Conservation (phyloP, 2,797 vertebrate species). For the Heterohyrax brucei region DNA sequence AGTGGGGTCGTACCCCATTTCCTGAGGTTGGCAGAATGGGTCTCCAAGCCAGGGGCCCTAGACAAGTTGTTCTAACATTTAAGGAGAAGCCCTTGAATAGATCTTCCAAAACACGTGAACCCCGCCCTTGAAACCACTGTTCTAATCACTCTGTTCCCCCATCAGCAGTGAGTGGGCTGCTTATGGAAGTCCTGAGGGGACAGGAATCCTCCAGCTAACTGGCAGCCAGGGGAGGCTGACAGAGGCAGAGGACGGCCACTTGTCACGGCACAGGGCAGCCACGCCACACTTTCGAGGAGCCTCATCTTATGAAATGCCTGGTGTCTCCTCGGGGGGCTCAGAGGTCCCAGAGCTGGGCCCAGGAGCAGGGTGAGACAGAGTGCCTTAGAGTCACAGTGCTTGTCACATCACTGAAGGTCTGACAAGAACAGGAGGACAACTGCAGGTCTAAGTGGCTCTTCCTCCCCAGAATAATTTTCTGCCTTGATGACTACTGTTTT, state of each 20-base stretch:
- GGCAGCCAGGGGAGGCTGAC: background rate
- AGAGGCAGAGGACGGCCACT: background rate
- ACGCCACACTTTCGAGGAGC: background rate
- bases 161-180: rapidly evolving
- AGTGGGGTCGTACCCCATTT: rapidly evolving
- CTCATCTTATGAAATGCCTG: background rate
- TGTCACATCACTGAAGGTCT: background rate
- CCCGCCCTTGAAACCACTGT: background rate
- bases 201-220: background rate
- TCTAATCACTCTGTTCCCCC: background rate
- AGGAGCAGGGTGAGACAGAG: background rate
- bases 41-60: background rate
- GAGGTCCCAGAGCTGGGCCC: background rate
- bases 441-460: constrained; percentile 23
- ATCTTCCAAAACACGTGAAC: background rate
- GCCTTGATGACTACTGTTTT: constrained; percentile 27
- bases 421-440: constrained; percentile 35
- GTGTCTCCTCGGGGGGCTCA: too few relatives aligned
- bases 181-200: background rate
- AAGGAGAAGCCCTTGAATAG: background rate
- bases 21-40: background rate
- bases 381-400: background rate
- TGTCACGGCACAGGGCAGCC: rapidly evolving
- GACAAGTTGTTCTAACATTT: background rate
- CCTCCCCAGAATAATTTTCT: constrained; percentile 44